Conservation (phyloP, 2,888 invertebrate genomes). For the Caenorhabditis panamensis region DNA sequence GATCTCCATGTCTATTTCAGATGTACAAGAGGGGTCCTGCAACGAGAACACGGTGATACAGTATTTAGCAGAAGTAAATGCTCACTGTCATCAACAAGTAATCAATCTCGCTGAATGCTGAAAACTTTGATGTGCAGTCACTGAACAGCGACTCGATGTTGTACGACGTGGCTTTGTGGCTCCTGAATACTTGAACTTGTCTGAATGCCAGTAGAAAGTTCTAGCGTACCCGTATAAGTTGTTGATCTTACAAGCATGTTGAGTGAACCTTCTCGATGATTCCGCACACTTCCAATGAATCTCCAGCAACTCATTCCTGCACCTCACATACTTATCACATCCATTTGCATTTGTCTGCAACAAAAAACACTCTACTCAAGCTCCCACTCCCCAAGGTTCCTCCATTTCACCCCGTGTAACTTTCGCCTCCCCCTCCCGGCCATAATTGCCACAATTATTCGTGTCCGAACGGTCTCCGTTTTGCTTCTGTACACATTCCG, state of each 20-base stretch:
- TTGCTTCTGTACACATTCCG: constrained; percentile 52
- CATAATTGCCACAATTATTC: constrained; percentile 58
- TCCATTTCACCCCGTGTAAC: constrained; percentile 44
- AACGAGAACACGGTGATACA: background rate
- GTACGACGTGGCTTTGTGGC: constrained; percentile 58
- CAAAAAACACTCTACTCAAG: background rate
- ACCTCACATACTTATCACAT: constrained; percentile 56
- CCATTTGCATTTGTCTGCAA: constrained; percentile 36
- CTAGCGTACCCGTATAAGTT: constrained; percentile 40
- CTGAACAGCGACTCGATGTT: constrained; percentile 46
- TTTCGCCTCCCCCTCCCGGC: constrained; percentile 32
- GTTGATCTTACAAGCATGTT: constrained; percentile 56
- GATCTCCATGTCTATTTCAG: constrained; percentile 19
- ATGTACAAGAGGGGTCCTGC: constrained; percentile 44
- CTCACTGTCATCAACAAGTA: constrained; percentile 42
- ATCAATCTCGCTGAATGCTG: constrained; percentile 54
- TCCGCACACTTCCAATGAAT: constrained; percentile 58
- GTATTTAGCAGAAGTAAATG: too few species aligned
- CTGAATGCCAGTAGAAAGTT: background rate
- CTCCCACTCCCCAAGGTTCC: too few species aligned
- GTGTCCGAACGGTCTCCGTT: constrained; percentile 56
- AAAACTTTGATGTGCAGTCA: constrained; percentile 38
- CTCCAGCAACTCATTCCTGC: constrained; percentile 54
- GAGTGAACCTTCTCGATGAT: constrained; percentile 45
- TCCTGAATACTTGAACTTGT: constrained; percentile 12